A percentile compares a stretch with the other conserved stretches of the same genome.
phyloP scores from a whole-genome alignment of 2,113 vertebrate genomes.

The Cyprinus carpio region DNA sequence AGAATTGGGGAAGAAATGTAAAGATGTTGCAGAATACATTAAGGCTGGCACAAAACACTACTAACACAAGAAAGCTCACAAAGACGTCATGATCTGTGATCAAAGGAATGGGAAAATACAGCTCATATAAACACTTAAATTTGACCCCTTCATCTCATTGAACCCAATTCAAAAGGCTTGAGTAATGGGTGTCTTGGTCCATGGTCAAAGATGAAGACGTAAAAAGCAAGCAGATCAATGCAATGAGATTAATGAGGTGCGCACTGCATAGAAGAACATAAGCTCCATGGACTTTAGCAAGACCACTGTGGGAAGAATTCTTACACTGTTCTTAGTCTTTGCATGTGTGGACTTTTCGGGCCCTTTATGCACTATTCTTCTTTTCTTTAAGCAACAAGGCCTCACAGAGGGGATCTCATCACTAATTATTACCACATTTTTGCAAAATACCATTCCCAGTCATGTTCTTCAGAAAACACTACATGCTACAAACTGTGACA shows the following conservation, averaged over 20 bases:
- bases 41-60: conserved; percentile 32
- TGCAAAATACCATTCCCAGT: neutral
- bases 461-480: neutral
- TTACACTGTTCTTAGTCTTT: neutral
- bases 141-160: neutral
- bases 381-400: neutral
- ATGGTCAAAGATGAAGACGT: neutral
- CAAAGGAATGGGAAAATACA: neutral
- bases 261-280: conserved; percentile 18
- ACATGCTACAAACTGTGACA: neutral
- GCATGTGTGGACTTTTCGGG: neutral
- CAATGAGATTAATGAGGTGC: neutral
- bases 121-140: conserved; percentile 10
- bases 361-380: neutral
- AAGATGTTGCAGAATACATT: conserved; percentile 11
- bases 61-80: neutral
- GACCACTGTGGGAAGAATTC: neutral
- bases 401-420: neutral
- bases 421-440: neutral
- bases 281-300: neutral
- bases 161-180: neutral
- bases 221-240: neutral
- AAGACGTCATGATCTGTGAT: neutral
- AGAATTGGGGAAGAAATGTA: neutral
- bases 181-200: neutral